A percentile compares a stretch with the other conserved stretches of the same genome.
Conservation (phyloP, 2,888 invertebrate species). For the Bombylius major region DNA sequence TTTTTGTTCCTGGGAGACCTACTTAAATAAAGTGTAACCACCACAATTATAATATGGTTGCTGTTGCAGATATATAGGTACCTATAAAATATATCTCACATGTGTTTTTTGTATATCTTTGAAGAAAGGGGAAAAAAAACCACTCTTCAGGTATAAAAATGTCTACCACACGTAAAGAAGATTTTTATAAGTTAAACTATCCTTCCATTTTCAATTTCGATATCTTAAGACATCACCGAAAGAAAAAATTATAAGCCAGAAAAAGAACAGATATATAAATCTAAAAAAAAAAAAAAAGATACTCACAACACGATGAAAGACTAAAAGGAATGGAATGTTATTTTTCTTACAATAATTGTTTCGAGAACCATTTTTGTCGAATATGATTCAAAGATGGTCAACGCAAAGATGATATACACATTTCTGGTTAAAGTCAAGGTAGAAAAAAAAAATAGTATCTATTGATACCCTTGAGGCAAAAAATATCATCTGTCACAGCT, state of each 20-base stretch:
- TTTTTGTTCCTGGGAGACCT: not conserved
- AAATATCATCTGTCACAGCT: constrained; percentile 9
- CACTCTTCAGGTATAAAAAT: not conserved
- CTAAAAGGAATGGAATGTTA: too few relatives aligned
- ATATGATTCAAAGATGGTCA: not conserved
- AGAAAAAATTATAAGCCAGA: too few relatives aligned
- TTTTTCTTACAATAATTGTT: too few relatives aligned
- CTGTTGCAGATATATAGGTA: not conserved
- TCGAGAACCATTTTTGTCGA: too few relatives aligned
- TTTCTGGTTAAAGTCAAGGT: not conserved
- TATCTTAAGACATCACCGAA: too few relatives aligned
- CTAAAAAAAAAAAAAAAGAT: too few relatives aligned
- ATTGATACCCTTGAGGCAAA: not conserved
- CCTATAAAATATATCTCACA: not conserved
- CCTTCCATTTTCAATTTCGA: too few relatives aligned
- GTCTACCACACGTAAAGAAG: not conserved
- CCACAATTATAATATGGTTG: too few relatives aligned
- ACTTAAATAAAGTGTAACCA: not conserved
- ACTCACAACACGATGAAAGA: too few relatives aligned
- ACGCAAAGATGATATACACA: too few relatives aligned
- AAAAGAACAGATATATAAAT: too few relatives aligned
- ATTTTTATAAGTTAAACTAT: too few relatives aligned
- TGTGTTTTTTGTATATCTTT: not conserved
- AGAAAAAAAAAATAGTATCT: not conserved
- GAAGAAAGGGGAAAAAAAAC: not conserved